phyloP scores from a whole-genome alignment of 1,140 invertebrate species.

The Hylaeus anthracinus region DNA sequence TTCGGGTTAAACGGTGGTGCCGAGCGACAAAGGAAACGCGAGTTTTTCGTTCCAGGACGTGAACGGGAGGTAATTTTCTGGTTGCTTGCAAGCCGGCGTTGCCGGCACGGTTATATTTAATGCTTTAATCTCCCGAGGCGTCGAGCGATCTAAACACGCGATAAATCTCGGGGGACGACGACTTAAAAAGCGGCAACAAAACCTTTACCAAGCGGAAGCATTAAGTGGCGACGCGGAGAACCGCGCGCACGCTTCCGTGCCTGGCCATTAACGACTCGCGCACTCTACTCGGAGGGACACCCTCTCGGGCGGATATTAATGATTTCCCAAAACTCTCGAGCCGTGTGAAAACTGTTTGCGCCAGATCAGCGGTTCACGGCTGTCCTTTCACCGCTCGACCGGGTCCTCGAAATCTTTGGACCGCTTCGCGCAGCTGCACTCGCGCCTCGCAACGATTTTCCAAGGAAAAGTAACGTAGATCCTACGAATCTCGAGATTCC shows the following conservation, averaged over 20 bases:
- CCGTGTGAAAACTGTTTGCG: slow-evolving; percentile 67
- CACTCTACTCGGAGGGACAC: slow-evolving; percentile 31
- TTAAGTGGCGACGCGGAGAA: slow-evolving; percentile 63
- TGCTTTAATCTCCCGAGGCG: slow-evolving; percentile 58
- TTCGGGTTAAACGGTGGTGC: too few relatives aligned
- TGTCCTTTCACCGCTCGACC: too few relatives aligned
- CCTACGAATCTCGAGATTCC: too few relatives aligned
- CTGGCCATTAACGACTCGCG: slow-evolving; percentile 60
- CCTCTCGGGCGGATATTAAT: slow-evolving; percentile 70
- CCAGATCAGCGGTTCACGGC: slow-evolving; percentile 11
- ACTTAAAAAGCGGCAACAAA: slow-evolving; percentile 64
- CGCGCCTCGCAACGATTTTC: not conserved
- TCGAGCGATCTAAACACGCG: slow-evolving; percentile 66
- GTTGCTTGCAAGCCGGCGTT: slow-evolving; percentile 16
- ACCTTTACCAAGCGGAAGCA: slow-evolving; percentile 65
- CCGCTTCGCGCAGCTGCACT: slow-evolving; percentile 18
- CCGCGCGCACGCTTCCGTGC: slow-evolving; percentile 53
- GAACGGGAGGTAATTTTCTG: slow-evolving; percentile 51
- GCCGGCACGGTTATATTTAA: slow-evolving; percentile 53
- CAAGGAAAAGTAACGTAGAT: too few relatives aligned
- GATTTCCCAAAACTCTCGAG: slow-evolving; percentile 73
- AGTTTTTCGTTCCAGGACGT: slow-evolving; percentile 17
- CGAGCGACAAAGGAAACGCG: not conserved
- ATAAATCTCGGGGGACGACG: slow-evolving; percentile 61
- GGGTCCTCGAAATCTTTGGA: too few relatives aligned